These are phyloP conservation scores for Eretmochelys imbricata DNA, from an alignment of 2,113 vertebrate genomes.

Conservation along the genomic window DNA sequence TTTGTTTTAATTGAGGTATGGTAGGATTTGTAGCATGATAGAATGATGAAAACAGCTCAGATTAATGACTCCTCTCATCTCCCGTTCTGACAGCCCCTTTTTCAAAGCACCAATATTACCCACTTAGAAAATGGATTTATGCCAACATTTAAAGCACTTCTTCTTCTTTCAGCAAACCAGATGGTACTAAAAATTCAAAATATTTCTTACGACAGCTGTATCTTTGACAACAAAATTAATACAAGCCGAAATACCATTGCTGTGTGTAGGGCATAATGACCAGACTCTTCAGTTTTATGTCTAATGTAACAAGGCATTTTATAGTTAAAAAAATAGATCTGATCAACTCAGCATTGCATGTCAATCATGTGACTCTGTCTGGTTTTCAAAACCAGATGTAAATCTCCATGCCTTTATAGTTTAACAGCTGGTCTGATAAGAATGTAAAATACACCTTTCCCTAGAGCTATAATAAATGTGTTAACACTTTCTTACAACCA, in stretches of 20 bases:
- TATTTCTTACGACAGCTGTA: constrained; percentile 86
- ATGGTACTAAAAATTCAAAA: constrained; percentile 85
- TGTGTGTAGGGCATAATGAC: constrained; percentile 59
- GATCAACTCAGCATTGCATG: constrained; percentile 37
- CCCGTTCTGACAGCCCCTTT: constrained; percentile 58
- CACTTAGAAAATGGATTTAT: constrained; percentile 75
- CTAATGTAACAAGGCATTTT: constrained; percentile 64
- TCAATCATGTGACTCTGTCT: constrained; percentile 52
- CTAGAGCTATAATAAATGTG: constrained; percentile 76
- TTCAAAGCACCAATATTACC: constrained; percentile 71
- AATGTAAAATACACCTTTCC: constrained; percentile 74
- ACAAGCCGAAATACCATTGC: constrained; percentile 61
- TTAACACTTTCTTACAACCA: constrained; percentile 72
- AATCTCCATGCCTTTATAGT: constrained; percentile 51
- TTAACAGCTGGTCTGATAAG: constrained; percentile 74
- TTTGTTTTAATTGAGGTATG: constrained; percentile 58
- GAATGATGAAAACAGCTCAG: constrained; percentile 57
- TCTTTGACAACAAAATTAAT: constrained; percentile 87
- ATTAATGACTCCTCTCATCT: constrained; percentile 67
- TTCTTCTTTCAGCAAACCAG: constrained; percentile 82
- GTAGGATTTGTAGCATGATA: background rate
- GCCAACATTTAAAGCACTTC: constrained; percentile 73
- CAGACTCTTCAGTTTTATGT: constrained; percentile 66
- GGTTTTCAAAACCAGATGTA: constrained; percentile 45
- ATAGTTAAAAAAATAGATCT: constrained; percentile 38